Evolutionary conservation across 2,113 vertebrate genomes (phyloP).

Genomic region (Trichomycterus rosablanca): DNA sequence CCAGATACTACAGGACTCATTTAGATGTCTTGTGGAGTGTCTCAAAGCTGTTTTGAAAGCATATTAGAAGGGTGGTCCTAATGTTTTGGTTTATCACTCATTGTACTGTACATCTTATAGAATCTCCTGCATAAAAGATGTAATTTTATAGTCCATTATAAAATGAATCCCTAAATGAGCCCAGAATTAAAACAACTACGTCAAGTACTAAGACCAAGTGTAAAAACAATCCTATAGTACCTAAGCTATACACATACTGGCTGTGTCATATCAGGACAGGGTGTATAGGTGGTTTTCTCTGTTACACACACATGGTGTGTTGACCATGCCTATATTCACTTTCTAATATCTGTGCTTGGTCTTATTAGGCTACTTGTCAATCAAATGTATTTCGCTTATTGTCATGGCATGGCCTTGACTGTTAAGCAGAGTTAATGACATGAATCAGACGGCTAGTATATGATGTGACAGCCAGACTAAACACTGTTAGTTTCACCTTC

Average conservation of each 20-base stretch:
- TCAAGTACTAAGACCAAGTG: too few species aligned
- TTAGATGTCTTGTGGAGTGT: too few species aligned
- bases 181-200: too few species aligned
- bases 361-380: constrained; percentile 28
- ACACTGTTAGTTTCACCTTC: constrained; percentile 1
- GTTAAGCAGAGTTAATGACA: constrained; percentile 2
- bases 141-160: too few species aligned
- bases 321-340: constrained; percentile 19
- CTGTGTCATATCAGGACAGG: neutral
- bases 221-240: too few species aligned
- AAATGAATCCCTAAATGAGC: too few species aligned
- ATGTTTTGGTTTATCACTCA: too few species aligned
- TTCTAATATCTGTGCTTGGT: constrained; percentile 18
- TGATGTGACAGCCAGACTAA: constrained; percentile 5
- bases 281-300: constrained; percentile 5
- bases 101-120: too few species aligned
- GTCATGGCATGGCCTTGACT: constrained; percentile 7
- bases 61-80: too few species aligned
- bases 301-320: neutral
- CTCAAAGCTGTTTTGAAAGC: too few species aligned
- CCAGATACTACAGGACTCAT: too few species aligned
- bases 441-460: neutral
- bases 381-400: neutral
- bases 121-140: too few species aligned
- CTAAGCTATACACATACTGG: neutral